Percentiles rank a stretch among this genome's conserved stretches.
phyloP scores from a whole-genome alignment of 2,113 vertebrate species.

The Chamaea fasciata region DNA sequence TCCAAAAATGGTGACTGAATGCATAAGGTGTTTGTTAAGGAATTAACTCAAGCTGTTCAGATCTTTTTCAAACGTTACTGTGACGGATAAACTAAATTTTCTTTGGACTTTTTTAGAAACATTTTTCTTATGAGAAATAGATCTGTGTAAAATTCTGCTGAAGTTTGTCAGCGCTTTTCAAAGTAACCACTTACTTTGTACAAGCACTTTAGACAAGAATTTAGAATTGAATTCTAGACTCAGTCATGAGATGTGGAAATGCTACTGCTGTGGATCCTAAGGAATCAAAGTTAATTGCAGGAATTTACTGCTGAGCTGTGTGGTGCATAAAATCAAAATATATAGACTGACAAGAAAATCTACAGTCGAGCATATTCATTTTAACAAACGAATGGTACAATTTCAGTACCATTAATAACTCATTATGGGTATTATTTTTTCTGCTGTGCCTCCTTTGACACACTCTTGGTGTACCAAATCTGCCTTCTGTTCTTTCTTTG shows the following conservation, averaged over 20 bases:
- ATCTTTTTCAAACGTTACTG: not conserved
- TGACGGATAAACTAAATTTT: not conserved
- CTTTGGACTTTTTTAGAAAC: not conserved
- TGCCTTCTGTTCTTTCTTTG: not conserved
- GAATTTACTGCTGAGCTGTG: conserved; percentile 17
- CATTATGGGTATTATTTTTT: not conserved
- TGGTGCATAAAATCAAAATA: conserved; percentile 11
- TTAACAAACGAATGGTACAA: not conserved
- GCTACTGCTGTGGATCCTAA: not conserved
- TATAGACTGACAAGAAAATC: conserved; percentile 19
- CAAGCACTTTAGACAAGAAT: not conserved
- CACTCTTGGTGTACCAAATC: not conserved
- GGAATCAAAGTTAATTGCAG: conserved; percentile 22
- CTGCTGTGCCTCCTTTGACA: not conserved
- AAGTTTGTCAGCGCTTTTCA: not conserved
- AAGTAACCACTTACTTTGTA: not conserved
- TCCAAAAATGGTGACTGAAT: not conserved
- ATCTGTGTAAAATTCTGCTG: not conserved
- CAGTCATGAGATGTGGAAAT: not conserved
- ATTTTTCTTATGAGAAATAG: not conserved
- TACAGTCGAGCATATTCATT: not conserved
- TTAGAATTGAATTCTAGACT: not conserved
- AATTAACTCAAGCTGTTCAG: not conserved
- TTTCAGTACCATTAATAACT: not conserved
- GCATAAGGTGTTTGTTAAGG: not conserved